phyloP scores from a whole-genome alignment of 2,113 vertebrate genomes.

The Rhizomys pruinosus region DNA sequence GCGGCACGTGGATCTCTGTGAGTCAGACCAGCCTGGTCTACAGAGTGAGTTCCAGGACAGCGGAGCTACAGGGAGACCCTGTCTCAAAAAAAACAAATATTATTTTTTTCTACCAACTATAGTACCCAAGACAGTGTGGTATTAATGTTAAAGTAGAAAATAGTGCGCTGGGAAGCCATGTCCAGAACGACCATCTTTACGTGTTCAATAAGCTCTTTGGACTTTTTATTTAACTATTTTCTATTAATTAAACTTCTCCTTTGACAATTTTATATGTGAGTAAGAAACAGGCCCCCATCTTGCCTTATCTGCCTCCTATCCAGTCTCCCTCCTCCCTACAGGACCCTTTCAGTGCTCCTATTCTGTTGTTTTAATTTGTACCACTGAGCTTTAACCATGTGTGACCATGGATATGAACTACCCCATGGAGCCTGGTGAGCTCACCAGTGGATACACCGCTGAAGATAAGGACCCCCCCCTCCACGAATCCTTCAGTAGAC shows the following conservation, averaged over 20 bases:
- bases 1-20: too few relatives aligned
- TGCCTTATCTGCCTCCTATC: not conserved
- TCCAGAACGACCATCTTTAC: too few relatives aligned
- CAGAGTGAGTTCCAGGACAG: too few relatives aligned
- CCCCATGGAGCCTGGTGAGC: too few relatives aligned
- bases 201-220: not conserved
- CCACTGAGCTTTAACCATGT: not conserved
- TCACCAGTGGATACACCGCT: too few relatives aligned
- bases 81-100: too few relatives aligned
- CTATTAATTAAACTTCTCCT: not conserved
- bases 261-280: not conserved
- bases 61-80: too few relatives aligned
- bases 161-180: too few relatives aligned
- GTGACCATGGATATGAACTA: not conserved
- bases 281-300: accelerated
- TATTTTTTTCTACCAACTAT: not conserved
- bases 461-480: not conserved
- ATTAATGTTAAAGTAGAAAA: not conserved
- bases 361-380: not conserved
- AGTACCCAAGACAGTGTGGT: not conserved
- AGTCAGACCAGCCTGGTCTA: too few relatives aligned
- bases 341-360: not conserved
- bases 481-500: not conserved
- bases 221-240: not conserved
- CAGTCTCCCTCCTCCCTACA: not conserved